Conservation (phyloP, 2,888 invertebrate genomes). For the Hoplodrina blanda region DNA sequence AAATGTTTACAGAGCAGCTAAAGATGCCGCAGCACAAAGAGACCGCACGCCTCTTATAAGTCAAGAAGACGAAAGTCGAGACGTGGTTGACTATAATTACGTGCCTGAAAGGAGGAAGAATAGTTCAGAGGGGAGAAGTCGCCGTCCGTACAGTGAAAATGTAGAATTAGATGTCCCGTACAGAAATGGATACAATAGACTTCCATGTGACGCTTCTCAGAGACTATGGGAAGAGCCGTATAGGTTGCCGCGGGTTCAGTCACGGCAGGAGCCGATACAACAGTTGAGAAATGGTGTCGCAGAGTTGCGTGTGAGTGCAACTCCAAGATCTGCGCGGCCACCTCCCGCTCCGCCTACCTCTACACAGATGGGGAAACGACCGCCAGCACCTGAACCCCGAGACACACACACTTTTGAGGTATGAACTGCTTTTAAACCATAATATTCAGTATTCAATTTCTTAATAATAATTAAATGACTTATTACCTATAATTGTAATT, state of each 20-base stretch:
- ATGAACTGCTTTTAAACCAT: conserved; percentile 7
- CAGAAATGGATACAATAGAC: conserved; percentile 83
- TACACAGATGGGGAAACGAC: conserved; percentile 74
- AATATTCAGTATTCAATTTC: not conserved
- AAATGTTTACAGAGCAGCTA: conserved; percentile 83
- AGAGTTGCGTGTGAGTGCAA: conserved; percentile 85
- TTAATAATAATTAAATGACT: not conserved
- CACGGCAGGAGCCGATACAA: conserved; percentile 82
- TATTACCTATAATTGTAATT: conserved; percentile 9
- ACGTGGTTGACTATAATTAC: conserved; percentile 83
- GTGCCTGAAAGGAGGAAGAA: conserved; percentile 81
- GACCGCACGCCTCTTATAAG: conserved; percentile 80
- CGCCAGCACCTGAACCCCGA: conserved; percentile 86
- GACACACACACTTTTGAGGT: conserved; percentile 87
- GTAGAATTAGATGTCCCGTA: conserved; percentile 84
- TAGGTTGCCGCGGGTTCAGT: conserved; percentile 84
- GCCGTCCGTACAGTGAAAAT: conserved; percentile 87
- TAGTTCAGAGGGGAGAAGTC: conserved; percentile 77
- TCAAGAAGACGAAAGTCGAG: conserved; percentile 84
- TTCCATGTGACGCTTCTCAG: conserved; percentile 77
- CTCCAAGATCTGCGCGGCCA: conserved; percentile 82
- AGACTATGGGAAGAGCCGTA: conserved; percentile 87
- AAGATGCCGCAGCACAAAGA: conserved; percentile 71
- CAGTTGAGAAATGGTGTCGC: conserved; percentile 84
- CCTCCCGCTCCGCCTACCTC: conserved; percentile 81